A percentile compares a stretch with the other conserved stretches of the same genome.
Evolutionary conservation across 2,797 vertebrate species (phyloP).

Genomic region (Nasua narica): DNA sequence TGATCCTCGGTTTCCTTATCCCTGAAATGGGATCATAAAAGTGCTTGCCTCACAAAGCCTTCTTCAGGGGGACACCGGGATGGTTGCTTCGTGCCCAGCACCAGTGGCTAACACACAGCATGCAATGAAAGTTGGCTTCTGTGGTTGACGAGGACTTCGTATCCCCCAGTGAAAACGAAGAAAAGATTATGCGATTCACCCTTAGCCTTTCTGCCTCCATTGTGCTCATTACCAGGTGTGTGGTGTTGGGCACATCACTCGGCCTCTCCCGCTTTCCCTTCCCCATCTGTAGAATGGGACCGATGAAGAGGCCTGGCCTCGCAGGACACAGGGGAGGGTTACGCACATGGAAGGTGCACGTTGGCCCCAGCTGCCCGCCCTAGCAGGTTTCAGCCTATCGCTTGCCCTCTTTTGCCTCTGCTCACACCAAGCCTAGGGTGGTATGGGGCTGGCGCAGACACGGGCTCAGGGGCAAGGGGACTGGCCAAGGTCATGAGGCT

Average conservation of each 20-base stretch:
- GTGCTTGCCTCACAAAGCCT: background rate
- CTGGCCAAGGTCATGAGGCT: slow-evolving; percentile 51
- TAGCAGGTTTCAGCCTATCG: background rate
- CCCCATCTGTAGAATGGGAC: slow-evolving; percentile 45
- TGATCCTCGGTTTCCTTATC: background rate
- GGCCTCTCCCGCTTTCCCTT: slow-evolving; percentile 6
- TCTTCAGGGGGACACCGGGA: background rate
- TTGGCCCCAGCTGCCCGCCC: background rate
- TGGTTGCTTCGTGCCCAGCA: background rate
- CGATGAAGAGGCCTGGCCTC: background rate
- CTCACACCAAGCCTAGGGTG: background rate
- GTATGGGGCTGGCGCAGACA: background rate
- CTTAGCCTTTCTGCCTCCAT: background rate
- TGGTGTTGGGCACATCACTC: background rate
- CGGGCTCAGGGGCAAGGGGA: background rate
- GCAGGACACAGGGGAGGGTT: background rate
- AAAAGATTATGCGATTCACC: background rate
- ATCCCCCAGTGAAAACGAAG: background rate
- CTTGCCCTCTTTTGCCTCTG: background rate
- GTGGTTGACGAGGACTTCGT: background rate
- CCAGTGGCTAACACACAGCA: background rate
- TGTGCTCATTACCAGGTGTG: background rate
- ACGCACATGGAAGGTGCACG: background rate
- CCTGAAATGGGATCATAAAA: background rate
- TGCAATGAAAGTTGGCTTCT: background rate